Percentiles rank a stretch among this genome's conserved stretches.
Conservation (phyloP, 2,797 vertebrate genomes). For the Mormyrops boulengeri region DNA sequence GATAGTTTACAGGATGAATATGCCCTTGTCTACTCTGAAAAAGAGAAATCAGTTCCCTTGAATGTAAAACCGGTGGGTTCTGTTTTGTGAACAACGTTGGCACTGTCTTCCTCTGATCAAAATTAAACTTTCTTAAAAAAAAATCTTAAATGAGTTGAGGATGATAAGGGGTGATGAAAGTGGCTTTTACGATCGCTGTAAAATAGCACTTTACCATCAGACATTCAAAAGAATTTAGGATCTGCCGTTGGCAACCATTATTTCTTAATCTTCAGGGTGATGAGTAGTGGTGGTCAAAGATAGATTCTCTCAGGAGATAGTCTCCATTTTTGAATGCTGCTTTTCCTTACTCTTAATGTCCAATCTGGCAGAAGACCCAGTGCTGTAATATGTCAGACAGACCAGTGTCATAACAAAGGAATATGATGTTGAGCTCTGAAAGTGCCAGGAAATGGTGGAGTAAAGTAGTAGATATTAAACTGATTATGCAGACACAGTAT, state of each 20-base stretch:
- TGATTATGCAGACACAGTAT: not conserved
- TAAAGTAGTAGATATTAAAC: not conserved
- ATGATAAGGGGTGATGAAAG: conserved; percentile 17
- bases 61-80: not conserved
- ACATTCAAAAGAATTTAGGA: conserved; percentile 44
- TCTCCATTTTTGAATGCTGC: conserved; percentile 13
- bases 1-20: conserved; percentile 11
- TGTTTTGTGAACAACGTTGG: not conserved
- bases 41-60: not conserved
- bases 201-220: conserved; percentile 29
- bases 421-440: not conserved
- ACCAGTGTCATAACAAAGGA: not conserved
- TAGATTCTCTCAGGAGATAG: conserved; percentile 23
- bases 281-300: conserved; percentile 29
- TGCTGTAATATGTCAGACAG: not conserved
- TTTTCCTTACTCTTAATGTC: conserved; percentile 9
- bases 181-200: conserved; percentile 24
- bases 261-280: conserved; percentile 22
- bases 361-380: not conserved
- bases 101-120: not conserved
- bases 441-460: not conserved
- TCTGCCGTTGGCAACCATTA: conserved; percentile 39
- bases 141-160: not conserved
- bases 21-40: not conserved
- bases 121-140: not conserved